Percentiles rank a stretch among this genome's conserved stretches.
Evolutionary conservation across 1,140 invertebrate genomes (phyloP).

Genomic region (Pogonognathellus flavescens): DNA sequence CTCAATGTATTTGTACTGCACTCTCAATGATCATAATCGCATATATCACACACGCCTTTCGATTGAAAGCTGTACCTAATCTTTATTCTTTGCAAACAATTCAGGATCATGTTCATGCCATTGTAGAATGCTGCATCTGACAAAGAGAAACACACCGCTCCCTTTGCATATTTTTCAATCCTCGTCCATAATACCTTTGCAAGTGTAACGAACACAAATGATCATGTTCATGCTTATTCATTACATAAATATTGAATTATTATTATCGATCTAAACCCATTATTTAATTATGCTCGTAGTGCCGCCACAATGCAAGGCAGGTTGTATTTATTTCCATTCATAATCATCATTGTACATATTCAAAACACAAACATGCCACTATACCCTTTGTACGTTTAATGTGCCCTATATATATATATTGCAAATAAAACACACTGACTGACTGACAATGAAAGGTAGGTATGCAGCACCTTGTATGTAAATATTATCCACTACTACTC

Average conservation of each 20-base stretch:
- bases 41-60: slow-evolving; percentile 41
- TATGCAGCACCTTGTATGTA: too few relatives aligned
- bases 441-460: too few relatives aligned
- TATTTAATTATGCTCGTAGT: slow-evolving; percentile 12
- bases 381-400: not conserved
- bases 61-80: slow-evolving; percentile 35
- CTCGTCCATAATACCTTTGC: not conserved
- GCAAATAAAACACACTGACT: too few relatives aligned
- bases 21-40: not conserved
- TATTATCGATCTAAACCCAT: slow-evolving; percentile 23
- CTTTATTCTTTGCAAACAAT: slow-evolving; percentile 40
- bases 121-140: slow-evolving; percentile 9
- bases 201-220: slow-evolving; percentile 31
- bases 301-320: slow-evolving; percentile 16
- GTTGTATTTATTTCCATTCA: slow-evolving; percentile 31
- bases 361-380: not conserved
- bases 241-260: slow-evolving; percentile 44
- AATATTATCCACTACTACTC: too few relatives aligned
- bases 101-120: slow-evolving; percentile 41
- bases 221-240: slow-evolving; percentile 28
- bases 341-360: not conserved
- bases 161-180: slow-evolving; percentile 7
- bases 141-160: slow-evolving; percentile 27
- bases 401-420: not conserved
- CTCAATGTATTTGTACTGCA: not conserved